Percentiles rank a stretch among this genome's conserved stretches.
These are phyloP conservation scores for Harpegnathos saltator DNA, from an alignment of 1,140 invertebrate species.

Conservation along the genomic window DNA sequence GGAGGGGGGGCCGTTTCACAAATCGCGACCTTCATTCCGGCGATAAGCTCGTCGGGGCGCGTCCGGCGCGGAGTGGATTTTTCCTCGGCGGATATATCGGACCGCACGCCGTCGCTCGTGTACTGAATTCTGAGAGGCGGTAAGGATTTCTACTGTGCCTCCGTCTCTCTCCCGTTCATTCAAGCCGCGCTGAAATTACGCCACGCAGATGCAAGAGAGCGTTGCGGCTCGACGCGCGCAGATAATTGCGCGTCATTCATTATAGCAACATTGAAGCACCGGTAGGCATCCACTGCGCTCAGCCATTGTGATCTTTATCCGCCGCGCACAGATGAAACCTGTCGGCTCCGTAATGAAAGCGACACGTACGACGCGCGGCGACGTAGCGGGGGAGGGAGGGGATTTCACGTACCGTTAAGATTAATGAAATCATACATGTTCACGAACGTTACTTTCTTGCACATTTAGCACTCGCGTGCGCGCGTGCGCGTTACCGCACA, in stretches of 20 bases:
- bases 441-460: constrained; percentile 60
- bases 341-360: constrained; percentile 55
- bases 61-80: background rate
- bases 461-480: no score
- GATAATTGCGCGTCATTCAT: constrained; percentile 51
- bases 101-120: background rate
- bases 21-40: constrained; percentile 7
- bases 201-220: constrained; percentile 15
- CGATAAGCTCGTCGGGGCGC: background rate
- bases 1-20: background rate
- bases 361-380: constrained; percentile 35
- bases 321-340: constrained; percentile 16
- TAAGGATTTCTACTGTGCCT: background rate
- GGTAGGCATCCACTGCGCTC: constrained; percentile 5
- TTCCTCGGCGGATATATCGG: background rate
- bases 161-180: background rate
- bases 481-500: constrained; percentile 34
- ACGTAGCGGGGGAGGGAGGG: no score
- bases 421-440: constrained; percentile 56
- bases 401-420: constrained; percentile 44
- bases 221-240: constrained; percentile 39
- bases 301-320: constrained; percentile 41
- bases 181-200: constrained; percentile 10
- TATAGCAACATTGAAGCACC: constrained; percentile 37
- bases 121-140: constrained; percentile 2